Evolutionary conservation across 2,888 invertebrate genomes (phyloP), one percentile per base, ranked within the genome.

Genomic region (Cephus nigrinus): DNA sequence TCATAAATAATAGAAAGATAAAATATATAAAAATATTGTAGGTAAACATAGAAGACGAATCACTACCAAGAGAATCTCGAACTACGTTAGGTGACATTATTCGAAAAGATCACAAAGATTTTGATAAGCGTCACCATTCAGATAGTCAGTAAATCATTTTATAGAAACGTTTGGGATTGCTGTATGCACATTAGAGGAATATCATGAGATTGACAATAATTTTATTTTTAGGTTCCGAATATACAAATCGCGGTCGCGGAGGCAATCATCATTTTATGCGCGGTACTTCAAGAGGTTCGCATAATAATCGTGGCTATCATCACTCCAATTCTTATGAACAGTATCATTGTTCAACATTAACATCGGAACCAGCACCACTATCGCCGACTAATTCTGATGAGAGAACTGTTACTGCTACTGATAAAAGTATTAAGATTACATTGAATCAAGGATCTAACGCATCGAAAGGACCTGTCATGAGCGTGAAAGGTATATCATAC

Each of bases 401-500:
- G 74, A 85, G 87, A 74, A 84, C 85, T 34, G 85, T 88, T 71
- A 76, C 82, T 76, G 85, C 87, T 55, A 85, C 86, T 68, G 90
- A 89, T 55, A 88, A 88, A 77, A 90, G 81, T 81, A 84, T 88
- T 72, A 90, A 90, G 82, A 84, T 89, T 30, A 85, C 86, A 34
- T 75, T 88, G 1, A 90, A 88, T 85, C 88, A 86, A 74, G 81
- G 81, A 69, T 12, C 81, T 32, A 87, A 81, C 73, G 74, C 80
- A 68, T 36, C 84, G 15, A 89, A 89, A 78, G 88, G 86, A 23
- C 84, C 87, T 76, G 84, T 91, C 1, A 90, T 89, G 88, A 90
- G 90, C 76, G 89, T 90, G 31, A 91, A 89, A 89, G 90, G 90
- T 90, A 80, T 78, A 68, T 15, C 23, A 9, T 33, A 35, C 5